Evolutionary conservation across 2,113 vertebrate genomes (phyloP).

Genomic region (Paratilapia polleni): DNA sequence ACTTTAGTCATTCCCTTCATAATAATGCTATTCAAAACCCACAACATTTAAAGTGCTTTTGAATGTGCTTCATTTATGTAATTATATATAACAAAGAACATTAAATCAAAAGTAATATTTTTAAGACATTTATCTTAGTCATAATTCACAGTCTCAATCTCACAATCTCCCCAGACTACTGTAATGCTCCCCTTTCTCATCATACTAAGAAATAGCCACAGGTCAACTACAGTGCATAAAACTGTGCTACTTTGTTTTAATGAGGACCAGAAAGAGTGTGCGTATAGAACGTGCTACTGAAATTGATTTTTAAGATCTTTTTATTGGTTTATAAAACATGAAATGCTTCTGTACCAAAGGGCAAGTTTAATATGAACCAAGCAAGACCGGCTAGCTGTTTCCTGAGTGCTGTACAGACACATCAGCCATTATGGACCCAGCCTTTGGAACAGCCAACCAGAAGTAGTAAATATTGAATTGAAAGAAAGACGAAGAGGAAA

Average conservation of each 20-base stretch:
- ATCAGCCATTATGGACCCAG: not conserved
- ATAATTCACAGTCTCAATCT: not conserved
- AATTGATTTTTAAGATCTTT: not conserved
- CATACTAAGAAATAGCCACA: not conserved
- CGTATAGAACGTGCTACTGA: not conserved
- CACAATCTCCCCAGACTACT: not conserved
- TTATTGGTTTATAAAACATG: not conserved
- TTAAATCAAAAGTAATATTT: not conserved
- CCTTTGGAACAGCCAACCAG: not conserved
- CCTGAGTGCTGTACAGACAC: not conserved
- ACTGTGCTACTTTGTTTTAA: not conserved
- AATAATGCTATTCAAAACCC: not conserved
- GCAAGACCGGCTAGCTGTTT: not conserved
- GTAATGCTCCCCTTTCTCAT: not conserved
- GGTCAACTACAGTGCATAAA: not conserved
- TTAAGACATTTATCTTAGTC: not conserved
- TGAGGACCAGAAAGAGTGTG: not conserved
- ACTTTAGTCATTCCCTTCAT: not conserved
- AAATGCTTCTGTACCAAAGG: not conserved
- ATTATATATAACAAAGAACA: not conserved
- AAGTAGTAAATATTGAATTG: not conserved
- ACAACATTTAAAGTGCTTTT: not conserved
- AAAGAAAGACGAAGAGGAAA: not conserved
- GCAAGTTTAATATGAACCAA: not conserved
- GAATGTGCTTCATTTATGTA: not conserved